These are phyloP conservation scores for Oppia nitens DNA, from an alignment of 1,140 invertebrate species.

Conservation along the genomic window DNA sequence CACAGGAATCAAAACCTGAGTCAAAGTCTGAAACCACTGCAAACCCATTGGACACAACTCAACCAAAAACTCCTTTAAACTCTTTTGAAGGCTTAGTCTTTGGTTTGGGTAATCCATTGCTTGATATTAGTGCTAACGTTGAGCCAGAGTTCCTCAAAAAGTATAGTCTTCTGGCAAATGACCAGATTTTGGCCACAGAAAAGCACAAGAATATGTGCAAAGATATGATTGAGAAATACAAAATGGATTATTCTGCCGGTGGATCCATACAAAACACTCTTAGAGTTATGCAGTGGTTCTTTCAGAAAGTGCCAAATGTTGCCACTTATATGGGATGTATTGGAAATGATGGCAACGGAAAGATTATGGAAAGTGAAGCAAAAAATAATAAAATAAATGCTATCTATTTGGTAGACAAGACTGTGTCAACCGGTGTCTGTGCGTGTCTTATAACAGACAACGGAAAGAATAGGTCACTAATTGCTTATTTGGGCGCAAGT, in stretches of 20 bases:
- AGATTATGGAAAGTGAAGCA: conserved; percentile 65
- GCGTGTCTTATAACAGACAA: conserved; percentile 57
- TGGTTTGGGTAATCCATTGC: conserved; percentile 84
- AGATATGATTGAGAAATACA: conserved; percentile 51
- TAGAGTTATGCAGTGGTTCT: conserved; percentile 12
- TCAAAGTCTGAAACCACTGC: too few relatives aligned
- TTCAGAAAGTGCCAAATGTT: background rate
- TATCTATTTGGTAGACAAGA: conserved; percentile 60
- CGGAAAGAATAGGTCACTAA: conserved; percentile 65
- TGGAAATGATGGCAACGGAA: conserved; percentile 71
- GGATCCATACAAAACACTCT: conserved; percentile 11
- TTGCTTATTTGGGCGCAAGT: conserved; percentile 85
- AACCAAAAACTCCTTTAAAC: too few relatives aligned
- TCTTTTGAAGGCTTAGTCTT: too few relatives aligned
- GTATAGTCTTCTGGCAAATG: conserved; percentile 52
- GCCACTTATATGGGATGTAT: conserved; percentile 74
- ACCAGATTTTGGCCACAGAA: conserved; percentile 84
- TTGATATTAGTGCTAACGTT: conserved; percentile 78
- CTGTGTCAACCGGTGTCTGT: conserved; percentile 67
- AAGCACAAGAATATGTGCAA: conserved; percentile 50
- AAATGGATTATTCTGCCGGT: conserved; percentile 52
- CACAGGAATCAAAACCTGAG: too few relatives aligned
- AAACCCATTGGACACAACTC: too few relatives aligned
- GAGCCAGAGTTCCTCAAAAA: conserved; percentile 40
- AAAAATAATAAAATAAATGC: too few relatives aligned